Conservation (phyloP, 2,888 invertebrate species). For the Phortica magna region DNA sequence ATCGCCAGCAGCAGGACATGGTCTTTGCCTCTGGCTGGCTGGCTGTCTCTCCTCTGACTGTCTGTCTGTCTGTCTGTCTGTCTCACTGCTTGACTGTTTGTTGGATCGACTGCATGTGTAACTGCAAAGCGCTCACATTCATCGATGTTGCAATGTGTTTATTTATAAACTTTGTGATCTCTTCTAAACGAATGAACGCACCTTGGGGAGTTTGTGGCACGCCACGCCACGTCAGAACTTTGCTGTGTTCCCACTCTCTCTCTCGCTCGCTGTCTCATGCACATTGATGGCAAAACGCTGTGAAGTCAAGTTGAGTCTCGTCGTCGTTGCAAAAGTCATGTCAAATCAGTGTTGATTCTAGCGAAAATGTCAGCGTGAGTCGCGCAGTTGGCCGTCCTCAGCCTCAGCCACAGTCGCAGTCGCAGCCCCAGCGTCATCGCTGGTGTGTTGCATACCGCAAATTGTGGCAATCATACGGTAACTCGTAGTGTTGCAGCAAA, state of each 20-base stretch:
- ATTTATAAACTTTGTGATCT: slow-evolving; percentile 63
- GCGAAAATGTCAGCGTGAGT: slow-evolving; percentile 69
- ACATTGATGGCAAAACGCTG: background rate
- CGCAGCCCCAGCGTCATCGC: background rate
- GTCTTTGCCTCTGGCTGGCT: background rate
- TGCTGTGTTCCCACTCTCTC: too few species aligned
- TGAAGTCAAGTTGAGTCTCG: slow-evolving; percentile 48
- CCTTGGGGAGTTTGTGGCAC: slow-evolving; percentile 52
- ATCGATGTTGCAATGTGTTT: slow-evolving; percentile 50
- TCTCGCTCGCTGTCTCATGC: background rate
- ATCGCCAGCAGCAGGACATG: slow-evolving; percentile 14
- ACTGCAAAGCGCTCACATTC: background rate
- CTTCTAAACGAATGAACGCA: slow-evolving; percentile 69
- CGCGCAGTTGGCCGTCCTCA: slow-evolving; percentile 26
- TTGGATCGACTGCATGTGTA: too few species aligned
- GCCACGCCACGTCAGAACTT: background rate
- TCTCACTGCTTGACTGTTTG: background rate
- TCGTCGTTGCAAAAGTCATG: slow-evolving; percentile 66
- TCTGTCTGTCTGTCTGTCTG: background rate
- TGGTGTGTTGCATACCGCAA: background rate
- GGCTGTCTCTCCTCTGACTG: background rate
- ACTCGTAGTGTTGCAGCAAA: slow-evolving; percentile 31
- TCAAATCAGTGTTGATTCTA: slow-evolving; percentile 71
- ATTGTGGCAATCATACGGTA: slow-evolving; percentile 34
- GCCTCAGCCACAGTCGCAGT: too few species aligned